These are phyloP conservation scores for Caenorhabditis uteleia DNA, from an alignment of 2,888 invertebrate genomes.

Conservation along the genomic window DNA sequence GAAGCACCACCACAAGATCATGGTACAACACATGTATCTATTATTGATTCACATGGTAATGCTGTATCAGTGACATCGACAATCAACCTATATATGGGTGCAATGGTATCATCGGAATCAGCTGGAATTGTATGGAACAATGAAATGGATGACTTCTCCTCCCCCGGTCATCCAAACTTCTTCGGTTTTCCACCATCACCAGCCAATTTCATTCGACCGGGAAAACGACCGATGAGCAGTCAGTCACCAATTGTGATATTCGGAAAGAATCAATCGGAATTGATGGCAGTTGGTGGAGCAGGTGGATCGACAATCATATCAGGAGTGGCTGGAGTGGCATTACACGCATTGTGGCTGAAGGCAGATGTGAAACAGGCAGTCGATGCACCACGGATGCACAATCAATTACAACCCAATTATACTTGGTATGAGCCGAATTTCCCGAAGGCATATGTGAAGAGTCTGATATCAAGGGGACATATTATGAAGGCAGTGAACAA, in stretches of 20 bases:
- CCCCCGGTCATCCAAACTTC: conserved; percentile 73
- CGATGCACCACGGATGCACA: conserved; percentile 82
- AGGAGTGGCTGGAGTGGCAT: conserved; percentile 58
- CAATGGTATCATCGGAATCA: conserved; percentile 78
- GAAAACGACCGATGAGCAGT: conserved; percentile 85
- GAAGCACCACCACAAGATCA: conserved; percentile 74
- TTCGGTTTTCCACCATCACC: conserved; percentile 77
- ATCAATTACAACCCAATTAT: conserved; percentile 74
- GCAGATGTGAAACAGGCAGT: conserved; percentile 74
- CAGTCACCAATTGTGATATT: conserved; percentile 87
- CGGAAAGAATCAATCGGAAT: conserved; percentile 76
- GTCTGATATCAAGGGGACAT: conserved; percentile 50
- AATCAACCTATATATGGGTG: conserved; percentile 84
- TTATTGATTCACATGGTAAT: conserved; percentile 81
- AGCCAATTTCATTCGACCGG: conserved; percentile 83
- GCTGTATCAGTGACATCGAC: conserved; percentile 92
- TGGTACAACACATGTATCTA: conserved; percentile 89
- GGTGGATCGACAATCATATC: conserved; percentile 68
- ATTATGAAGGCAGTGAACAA: conserved; percentile 44
- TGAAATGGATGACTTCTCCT: conserved; percentile 89
- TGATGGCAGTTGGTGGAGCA: conserved; percentile 65
- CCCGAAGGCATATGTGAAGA: conserved; percentile 49
- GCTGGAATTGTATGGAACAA: conserved; percentile 91
- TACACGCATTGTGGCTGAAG: conserved; percentile 57
- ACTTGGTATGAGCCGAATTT: conserved; percentile 54